Base-by-base conservation (phyloP, 2,113 vertebrate species). In the Strigops habroptila region DNA sequence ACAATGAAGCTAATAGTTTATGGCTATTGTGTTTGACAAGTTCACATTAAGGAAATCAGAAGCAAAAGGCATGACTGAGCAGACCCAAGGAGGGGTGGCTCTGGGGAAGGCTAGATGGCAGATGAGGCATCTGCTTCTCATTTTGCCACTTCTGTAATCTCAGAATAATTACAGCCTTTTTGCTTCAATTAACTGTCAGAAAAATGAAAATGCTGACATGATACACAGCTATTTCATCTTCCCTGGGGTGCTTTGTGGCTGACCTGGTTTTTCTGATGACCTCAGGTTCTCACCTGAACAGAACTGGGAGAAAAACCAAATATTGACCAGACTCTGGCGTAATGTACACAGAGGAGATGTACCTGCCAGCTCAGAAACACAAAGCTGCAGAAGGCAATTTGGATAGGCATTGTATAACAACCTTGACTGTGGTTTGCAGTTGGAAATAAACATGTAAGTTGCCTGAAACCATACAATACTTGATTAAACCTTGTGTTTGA, bases 341-440 rank as follows among this genome's bases (percentile, higher is more conserved):
- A 24, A 27, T 24, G 33, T 59, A 35, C 33, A 35, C 57, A 24
- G 41, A 59, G 25, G 24, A 55, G n/a, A 41, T 28, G 49, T 6
- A 11, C 31, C 68, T 65, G 81, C 28, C 80, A 48, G 41, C 4
- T 73, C 52, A n/a, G 35, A 19, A 55, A 48, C 35, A 11, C 23
- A 4, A 6, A 3, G 35, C 21, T 9, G 65, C 84, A 28, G 62
- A 7, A 8, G 55, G 68, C 1, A 49, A 33, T 13, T 5, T 12
- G 53, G 53, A 5, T 7, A 49, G 59, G 71, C 51, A 27, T 2
- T 4, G 0, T 31, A 0, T 25, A 74, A 19, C 41, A 30, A 1
- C 48, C n/a, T 4, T 3, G 43, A 23, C 68, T 64, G n/a, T 22
- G 39, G 48, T 37, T 59, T 79, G 53, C 82, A 48, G 31, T 8